A percentile compares a stretch with the other conserved stretches of the same genome.
These are phyloP conservation scores for Willisornis vidua DNA, from an alignment of 2,113 vertebrate species.

Conservation along the genomic window DNA sequence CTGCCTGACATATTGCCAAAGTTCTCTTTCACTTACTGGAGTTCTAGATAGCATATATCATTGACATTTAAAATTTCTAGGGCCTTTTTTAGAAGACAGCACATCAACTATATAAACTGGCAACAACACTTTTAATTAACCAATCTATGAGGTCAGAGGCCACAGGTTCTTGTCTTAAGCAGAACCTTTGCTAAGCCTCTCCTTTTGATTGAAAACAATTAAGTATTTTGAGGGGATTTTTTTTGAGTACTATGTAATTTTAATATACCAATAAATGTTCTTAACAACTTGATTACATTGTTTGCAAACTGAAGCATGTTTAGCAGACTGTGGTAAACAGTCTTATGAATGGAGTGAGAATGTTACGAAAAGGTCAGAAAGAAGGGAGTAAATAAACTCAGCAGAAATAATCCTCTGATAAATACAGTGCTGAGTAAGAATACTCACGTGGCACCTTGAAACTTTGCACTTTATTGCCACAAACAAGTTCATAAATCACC, in stretches of 20 bases:
- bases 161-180: not conserved
- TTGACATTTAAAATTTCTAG: not conserved
- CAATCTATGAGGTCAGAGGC: not conserved
- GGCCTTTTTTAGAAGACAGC: not conserved
- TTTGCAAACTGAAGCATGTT: not conserved
- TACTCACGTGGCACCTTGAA: not conserved
- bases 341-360: not conserved
- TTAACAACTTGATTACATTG: not conserved
- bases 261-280: not conserved
- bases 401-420: not conserved
- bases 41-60: not conserved
- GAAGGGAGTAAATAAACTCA: not conserved
- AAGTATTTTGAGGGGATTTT: not conserved
- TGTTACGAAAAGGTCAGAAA: not conserved
- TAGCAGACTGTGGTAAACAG: not conserved
- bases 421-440: not conserved
- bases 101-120: not conserved
- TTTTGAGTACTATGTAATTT: not conserved
- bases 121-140: not conserved
- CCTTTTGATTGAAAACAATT: not conserved
- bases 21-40: not conserved
- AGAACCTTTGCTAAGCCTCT: not conserved
- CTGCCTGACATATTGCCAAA: not conserved
- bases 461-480: not conserved
- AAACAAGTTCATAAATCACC: not conserved